phyloP scores from a whole-genome alignment of 2,888 invertebrate genomes.

The Osmoderma eremita region DNA sequence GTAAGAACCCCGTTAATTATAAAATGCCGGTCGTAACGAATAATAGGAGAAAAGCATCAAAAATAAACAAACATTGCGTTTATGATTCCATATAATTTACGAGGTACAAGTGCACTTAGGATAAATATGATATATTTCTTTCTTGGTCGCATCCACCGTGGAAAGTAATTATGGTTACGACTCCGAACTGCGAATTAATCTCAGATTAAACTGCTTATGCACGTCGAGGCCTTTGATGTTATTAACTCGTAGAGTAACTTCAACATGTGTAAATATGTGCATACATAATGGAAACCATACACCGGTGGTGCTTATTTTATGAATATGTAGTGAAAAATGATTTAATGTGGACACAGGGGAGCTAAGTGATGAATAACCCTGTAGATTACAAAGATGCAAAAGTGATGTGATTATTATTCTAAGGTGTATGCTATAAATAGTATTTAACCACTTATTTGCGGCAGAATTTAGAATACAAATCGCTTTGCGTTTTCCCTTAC shows the following conservation, averaged over 20 bases:
- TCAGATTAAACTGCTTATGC: conserved; percentile 19
- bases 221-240: conserved; percentile 22
- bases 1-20: conserved; percentile 24
- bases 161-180: conserved; percentile 24
- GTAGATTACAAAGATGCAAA: neutral
- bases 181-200: conserved; percentile 25
- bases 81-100: conserved; percentile 22
- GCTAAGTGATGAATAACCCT: conserved; percentile 4
- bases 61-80: neutral
- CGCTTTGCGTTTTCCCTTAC: too few relatives aligned
- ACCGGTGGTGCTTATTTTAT: neutral
- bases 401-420: neutral
- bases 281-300: conserved; percentile 1
- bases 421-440: neutral
- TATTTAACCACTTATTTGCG: neutral
- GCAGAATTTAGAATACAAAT: too few relatives aligned
- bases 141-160: conserved; percentile 4
- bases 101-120: conserved; percentile 11
- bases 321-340: conserved; percentile 14
- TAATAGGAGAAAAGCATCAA: conserved; percentile 5
- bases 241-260: conserved; percentile 24
- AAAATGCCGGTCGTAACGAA: conserved; percentile 2
- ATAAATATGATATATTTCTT: conserved; percentile 32
- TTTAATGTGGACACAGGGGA: conserved; percentile 1
- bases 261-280: neutral